Percentiles rank a stretch among this genome's conserved stretches.
phyloP scores from a whole-genome alignment of 2,888 invertebrate species.

The Anthoptus insignis region DNA sequence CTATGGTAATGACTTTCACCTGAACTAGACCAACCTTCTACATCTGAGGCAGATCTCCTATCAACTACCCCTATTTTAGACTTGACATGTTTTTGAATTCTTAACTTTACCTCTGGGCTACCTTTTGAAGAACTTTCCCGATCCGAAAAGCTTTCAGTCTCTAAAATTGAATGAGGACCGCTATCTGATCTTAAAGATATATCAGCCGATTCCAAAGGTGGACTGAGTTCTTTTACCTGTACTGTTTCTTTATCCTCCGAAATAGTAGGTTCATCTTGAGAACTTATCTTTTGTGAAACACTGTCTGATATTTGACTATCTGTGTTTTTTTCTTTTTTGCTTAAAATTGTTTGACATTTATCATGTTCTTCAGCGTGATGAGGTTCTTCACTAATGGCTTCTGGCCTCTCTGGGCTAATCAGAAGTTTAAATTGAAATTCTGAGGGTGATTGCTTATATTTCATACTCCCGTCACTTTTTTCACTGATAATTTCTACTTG shows the following conservation, averaged over 20 bases:
- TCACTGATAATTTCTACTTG: slow-evolving; percentile 90
- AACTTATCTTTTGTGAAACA: slow-evolving; percentile 71
- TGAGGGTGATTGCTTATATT: slow-evolving; percentile 91
- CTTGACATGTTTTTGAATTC: slow-evolving; percentile 79
- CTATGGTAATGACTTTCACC: slow-evolving; percentile 97
- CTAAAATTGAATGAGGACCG: slow-evolving; percentile 83
- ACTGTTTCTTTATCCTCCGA: slow-evolving; percentile 85
- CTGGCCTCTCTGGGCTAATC: slow-evolving; percentile 83
- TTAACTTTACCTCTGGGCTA: slow-evolving; percentile 78
- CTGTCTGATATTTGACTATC: slow-evolving; percentile 79
- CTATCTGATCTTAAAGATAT: slow-evolving; percentile 80
- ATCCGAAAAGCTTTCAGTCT: slow-evolving; percentile 81
- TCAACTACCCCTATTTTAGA: slow-evolving; percentile 85
- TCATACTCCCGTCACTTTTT: slow-evolving; percentile 88
- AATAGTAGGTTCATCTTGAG: slow-evolving; percentile 76
- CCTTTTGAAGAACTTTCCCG: slow-evolving; percentile 79
- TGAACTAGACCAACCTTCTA: slow-evolving; percentile 94
- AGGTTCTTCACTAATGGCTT: slow-evolving; percentile 87
- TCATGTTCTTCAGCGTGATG: slow-evolving; percentile 78
- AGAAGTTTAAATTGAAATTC: slow-evolving; percentile 91
- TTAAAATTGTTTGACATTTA: slow-evolving; percentile 57
- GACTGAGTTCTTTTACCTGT: slow-evolving; percentile 75
- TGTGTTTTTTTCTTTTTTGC: slow-evolving; percentile 59
- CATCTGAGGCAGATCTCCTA: slow-evolving; percentile 92
- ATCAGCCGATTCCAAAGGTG: slow-evolving; percentile 74